Conservation (phyloP, 2,888 invertebrate genomes). For the Neelides folsomi region DNA sequence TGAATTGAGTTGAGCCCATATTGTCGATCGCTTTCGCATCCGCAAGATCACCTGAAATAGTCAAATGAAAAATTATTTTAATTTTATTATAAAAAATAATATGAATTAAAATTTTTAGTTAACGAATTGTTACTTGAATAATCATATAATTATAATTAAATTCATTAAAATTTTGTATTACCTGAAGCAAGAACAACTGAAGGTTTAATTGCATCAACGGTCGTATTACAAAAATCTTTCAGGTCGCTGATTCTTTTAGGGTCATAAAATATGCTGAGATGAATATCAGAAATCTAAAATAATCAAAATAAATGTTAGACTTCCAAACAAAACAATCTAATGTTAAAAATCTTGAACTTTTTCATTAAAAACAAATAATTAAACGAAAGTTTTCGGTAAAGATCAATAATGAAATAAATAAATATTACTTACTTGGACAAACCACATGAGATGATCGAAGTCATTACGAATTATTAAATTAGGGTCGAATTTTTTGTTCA, state of each 20-base stretch:
- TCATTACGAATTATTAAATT: constrained; percentile 42
- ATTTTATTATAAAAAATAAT: too few species aligned
- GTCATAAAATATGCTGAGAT: constrained; percentile 72
- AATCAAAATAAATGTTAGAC: constrained; percentile 18
- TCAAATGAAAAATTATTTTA: too few species aligned
- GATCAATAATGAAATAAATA: neutral
- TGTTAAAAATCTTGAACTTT: neutral
- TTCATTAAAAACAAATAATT: too few species aligned
- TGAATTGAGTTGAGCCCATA: constrained; percentile 65
- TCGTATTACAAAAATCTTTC: constrained; percentile 61
- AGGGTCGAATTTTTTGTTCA: constrained; percentile 22
- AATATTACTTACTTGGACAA: constrained; percentile 54
- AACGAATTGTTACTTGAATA: too few species aligned
- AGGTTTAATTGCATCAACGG: constrained; percentile 59
- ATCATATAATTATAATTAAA: too few species aligned
- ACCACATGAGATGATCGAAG: constrained; percentile 54
- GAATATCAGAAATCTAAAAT: constrained; percentile 71
- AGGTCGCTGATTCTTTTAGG: constrained; percentile 59
- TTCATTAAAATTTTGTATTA: too few species aligned
- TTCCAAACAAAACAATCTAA: constrained; percentile 1
- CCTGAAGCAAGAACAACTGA: constrained; percentile 68
- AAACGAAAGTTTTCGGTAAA: neutral
- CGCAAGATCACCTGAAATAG: constrained; percentile 56
- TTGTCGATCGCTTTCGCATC: constrained; percentile 69
- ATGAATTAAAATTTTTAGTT: too few species aligned